Base-by-base conservation (phyloP, 1,140 invertebrate species). In the Drosophila fuyamai region DNA sequence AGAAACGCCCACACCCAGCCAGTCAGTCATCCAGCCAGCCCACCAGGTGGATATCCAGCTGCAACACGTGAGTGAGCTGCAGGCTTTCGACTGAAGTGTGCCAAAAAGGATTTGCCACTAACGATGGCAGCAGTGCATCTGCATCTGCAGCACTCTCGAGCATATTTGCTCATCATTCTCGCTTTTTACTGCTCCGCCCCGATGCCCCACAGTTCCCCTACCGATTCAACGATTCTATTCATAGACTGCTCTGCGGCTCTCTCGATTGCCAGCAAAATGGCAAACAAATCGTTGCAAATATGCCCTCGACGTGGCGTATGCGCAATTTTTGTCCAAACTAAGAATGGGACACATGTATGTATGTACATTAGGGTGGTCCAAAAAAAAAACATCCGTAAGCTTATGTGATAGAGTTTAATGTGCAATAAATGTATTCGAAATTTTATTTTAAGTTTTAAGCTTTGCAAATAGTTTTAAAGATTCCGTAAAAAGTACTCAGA, bases 61-160 rank as follows among this genome's bases (percentile, higher is more conserved):
- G 79, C 79, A 82, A 82, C 80, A 79, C 68, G 79, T 82, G 75
- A 82, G 48, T 57, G 58, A 62, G n/a, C n/a, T 53, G 56, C 67
- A 63, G 74, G 46, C 62, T 36, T 54, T 72, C 46, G 50, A 38
- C 38, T 71, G 54, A 83, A 80, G 72, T 78, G 62, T 16, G 59
- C 70, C 77, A 57, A 76, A 80, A 77, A 68, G 79, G 62, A 68
- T 74, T 79, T 66, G 60, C 70, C 75, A 59, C 80, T 74, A 85
- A 80, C 81, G 81, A 85, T 58, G 68, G 58, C 55, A 66, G 50
- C 36, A 18, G 4, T 47, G 29, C 57, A 44, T 54, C 50, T 57
- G 53, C 54, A 72, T 76, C 76, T 74, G 79, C 61, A 81, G 50
- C 60, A 61, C 74, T 58, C 55, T 77, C 57, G 73, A 77, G 62